Percentiles rank a stretch among this genome's conserved stretches.
Conservation (phyloP, 2,888 invertebrate genomes). For the Gonocerus acuteangulatus region DNA sequence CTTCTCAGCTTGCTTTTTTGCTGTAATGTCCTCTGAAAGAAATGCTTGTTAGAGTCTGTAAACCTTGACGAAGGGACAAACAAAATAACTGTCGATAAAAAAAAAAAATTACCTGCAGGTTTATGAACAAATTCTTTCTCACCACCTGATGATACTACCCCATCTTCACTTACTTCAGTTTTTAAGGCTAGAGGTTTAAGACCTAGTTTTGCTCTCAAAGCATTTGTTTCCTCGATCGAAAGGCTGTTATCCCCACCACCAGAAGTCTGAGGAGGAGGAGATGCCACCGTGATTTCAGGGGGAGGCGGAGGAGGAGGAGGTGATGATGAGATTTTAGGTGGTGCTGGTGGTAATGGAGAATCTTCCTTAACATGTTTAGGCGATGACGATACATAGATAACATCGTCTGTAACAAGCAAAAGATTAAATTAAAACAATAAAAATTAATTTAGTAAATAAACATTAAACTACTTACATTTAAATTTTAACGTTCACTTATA, state of each 20-base stretch:
- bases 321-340: slow-evolving; percentile 34
- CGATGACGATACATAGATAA: slow-evolving; percentile 35
- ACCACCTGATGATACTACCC: slow-evolving; percentile 41
- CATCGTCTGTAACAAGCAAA: slow-evolving; percentile 32
- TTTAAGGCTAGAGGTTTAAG: slow-evolving; percentile 76
- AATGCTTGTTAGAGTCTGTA: too few relatives aligned
- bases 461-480: neutral
- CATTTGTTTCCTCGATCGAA: slow-evolving; percentile 79
- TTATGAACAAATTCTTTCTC: slow-evolving; percentile 70
- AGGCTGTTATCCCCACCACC: slow-evolving; percentile 48
- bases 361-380: slow-evolving; percentile 17
- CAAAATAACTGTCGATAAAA: too few relatives aligned
- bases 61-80: too few relatives aligned
- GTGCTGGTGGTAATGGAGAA: slow-evolving; percentile 29
- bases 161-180: slow-evolving; percentile 35
- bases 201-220: slow-evolving; percentile 83
- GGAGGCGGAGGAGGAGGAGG: slow-evolving; percentile 26
- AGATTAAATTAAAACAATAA: too few relatives aligned
- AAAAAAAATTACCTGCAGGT: slow-evolving; percentile 59
- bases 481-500: too few relatives aligned
- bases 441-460: neutral
- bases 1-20: slow-evolving; percentile 70
- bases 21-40: slow-evolving; percentile 53
- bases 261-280: slow-evolving; percentile 41
- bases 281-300: slow-evolving; percentile 9